phyloP scores from a whole-genome alignment of 2,797 vertebrate genomes.

The Danio kyathit region DNA sequence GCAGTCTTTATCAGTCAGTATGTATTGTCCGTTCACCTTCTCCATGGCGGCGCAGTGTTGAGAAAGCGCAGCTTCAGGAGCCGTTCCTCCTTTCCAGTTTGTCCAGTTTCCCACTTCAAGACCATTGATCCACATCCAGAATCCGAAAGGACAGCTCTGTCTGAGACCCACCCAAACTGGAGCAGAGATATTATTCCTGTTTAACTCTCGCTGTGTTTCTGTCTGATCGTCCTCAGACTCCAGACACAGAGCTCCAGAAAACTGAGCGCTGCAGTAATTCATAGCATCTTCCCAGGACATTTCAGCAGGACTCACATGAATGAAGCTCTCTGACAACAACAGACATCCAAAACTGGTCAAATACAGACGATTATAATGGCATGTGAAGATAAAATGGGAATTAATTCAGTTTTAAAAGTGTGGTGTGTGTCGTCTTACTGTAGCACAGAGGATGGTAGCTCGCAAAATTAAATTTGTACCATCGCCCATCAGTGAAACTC shows the following conservation, averaged over 20 bases:
- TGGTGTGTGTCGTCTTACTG: background rate
- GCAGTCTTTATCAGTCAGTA: slow-evolving; percentile 65
- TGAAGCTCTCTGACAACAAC: background rate
- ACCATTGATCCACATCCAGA: slow-evolving; percentile 73
- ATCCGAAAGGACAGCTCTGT: slow-evolving; percentile 71
- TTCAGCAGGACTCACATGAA: accelerated
- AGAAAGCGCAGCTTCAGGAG: slow-evolving; percentile 52
- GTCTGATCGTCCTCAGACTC: background rate
- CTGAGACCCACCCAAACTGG: slow-evolving; percentile 71
- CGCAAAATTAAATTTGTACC: accelerated
- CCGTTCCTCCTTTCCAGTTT: slow-evolving; percentile 54
- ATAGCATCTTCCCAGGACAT: slow-evolving; percentile 61
- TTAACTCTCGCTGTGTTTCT: slow-evolving; percentile 8
- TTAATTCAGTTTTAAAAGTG: background rate
- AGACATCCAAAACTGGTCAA: background rate
- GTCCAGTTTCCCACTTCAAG: background rate
- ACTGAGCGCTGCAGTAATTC: slow-evolving; percentile 45
- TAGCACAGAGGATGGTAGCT: background rate
- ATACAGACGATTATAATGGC: background rate
- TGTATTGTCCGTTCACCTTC: accelerated
- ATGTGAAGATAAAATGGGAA: background rate
- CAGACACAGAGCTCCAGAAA: slow-evolving; percentile 57
- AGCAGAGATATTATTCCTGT: accelerated
- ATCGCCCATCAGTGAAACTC: background rate
- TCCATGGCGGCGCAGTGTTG: slow-evolving; percentile 65